Evolutionary conservation across 2,797 vertebrate species (phyloP), one percentile per base, ranked within the genome.

Genomic region (Xerus rutilus): DNA sequence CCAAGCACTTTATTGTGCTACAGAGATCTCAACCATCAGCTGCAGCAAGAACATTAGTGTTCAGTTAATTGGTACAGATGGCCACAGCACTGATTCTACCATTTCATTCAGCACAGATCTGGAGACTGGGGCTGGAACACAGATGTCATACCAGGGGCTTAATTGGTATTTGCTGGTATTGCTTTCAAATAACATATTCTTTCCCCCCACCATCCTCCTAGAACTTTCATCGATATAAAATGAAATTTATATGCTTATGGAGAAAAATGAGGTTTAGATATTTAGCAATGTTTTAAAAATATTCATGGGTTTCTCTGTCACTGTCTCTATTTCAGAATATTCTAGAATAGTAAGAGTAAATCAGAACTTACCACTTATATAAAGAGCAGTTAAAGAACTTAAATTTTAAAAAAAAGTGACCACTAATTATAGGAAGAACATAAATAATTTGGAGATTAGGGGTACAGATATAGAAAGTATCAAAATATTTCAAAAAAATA

Each of bases 41-140:
- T 96, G 79, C 83, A 87, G 93, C 82, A 86, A 78, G 92, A 93
- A 91, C 96, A 94, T 95, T 86, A 95, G 86, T 78, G 89, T 91
- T 96, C 21, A 59, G 83, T 73, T 96, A 96, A 97, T 96, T 96
- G 86, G 88, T 78, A 86, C 96, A 97, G 96, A 98, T 96, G 97
- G 96, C 35, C 32, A 14, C 45, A 73, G 91, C 72, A 91, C 94
- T 84, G 82, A 94, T 93, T 89, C 62, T 45, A 52, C 67, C 72
- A 76, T 93, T 94, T 85, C 74, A 77, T 91, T 97, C 78, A 91
- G 84, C 62, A 11, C 72, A 93, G 81, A 64, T 79, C 89, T 91
- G 76, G 74, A 93, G 54, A 82, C 47, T 59, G 43, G 82, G 39
- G 49, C 84, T 95, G 62, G 74, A 91, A 95, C 62, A 20, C 93